Evolutionary conservation across 35 echinoderm and acorn worm genomes (phyloP).

Genomic region (Apostichopus parvimensis): DNA sequence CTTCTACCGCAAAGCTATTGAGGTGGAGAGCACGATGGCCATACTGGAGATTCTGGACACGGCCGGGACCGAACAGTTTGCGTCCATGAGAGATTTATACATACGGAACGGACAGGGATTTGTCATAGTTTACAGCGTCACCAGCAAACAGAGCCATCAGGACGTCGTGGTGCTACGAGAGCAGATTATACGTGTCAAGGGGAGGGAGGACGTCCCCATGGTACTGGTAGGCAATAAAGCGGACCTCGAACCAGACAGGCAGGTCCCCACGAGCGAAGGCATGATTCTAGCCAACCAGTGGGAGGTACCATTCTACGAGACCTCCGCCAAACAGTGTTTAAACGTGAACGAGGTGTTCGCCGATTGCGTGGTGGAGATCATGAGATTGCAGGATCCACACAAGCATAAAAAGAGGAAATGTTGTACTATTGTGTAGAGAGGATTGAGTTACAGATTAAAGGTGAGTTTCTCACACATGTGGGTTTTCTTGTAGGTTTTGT

Average conservation of each 20-base stretch:
- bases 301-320: slow-evolving; percentile 93
- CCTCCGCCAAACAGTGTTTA: slow-evolving; percentile 85
- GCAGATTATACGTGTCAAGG: slow-evolving; percentile 94
- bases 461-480: not conserved
- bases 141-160: slow-evolving; percentile 90
- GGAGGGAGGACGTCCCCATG: slow-evolving; percentile 84
- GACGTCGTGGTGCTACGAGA: slow-evolving; percentile 88
- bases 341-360: slow-evolving; percentile 99
- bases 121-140: slow-evolving; percentile 94
- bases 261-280: slow-evolving; percentile 89
- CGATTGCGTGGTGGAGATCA: slow-evolving; percentile 95
- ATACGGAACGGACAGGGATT: slow-evolving; percentile 98
- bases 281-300: slow-evolving; percentile 88
- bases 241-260: slow-evolving; percentile 89
- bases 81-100: slow-evolving; percentile 98
- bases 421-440: slow-evolving; percentile 45
- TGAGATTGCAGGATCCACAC: slow-evolving; percentile 73
- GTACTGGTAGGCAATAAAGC: slow-evolving; percentile 97
- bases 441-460: slow-evolving; percentile 5
- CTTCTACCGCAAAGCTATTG: slow-evolving; percentile 98
- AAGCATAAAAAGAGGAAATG: slow-evolving; percentile 65
- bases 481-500: no score
- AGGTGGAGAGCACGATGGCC: slow-evolving; percentile 95
- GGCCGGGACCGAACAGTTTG: slow-evolving; percentile 92
- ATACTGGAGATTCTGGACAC: slow-evolving; percentile 98